Base-by-base conservation (phyloP, 2,797 vertebrate genomes). In the Oophaga sylvatica region DNA sequence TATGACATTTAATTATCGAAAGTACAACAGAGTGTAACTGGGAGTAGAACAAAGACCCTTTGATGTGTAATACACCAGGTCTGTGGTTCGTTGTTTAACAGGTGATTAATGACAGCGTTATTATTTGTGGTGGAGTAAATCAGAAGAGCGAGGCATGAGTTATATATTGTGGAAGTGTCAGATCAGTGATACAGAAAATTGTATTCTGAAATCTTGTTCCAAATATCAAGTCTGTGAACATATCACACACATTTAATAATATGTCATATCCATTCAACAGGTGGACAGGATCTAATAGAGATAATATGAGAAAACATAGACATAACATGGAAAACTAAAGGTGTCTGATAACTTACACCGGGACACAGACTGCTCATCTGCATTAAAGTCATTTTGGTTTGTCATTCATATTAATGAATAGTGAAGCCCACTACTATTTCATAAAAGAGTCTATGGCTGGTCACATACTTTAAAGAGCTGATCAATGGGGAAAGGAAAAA, bases 281-380 rank as follows among this genome's bases (percentile, higher is more conserved):
- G 12, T 6, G 67, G 62, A 57, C 31, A 22, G 9, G 6, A 35
- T 73, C 20, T 41, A 75, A 45, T 45, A 68, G 19, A 22, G 41
- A 35, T 35, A 19, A n/a, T 16, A 59, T 60, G 5, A 60, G 20
- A 60, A 59, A 60, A 19, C 19, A 35, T 26, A 76, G 35, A 60
- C 70, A 76, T n/a, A 81, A 68, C 63, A 76, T 84, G 13, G 79
- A 76, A 76, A 45, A 29, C 11, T 22, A 29, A 45, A 63, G 68
- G 13, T 17, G 10, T 22, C 82, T 53, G n/a, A 77, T 77, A 48
- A 45, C 35, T 63, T 35, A 19, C 35, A 83, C 1, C 31, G 7
- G 20, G 57, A 71, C 31, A 16, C 26, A 26, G 45, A 11, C n/a
- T 82, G 41, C 68, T 70, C 63, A 53, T 19, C 22, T 67, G 6